Percentiles rank a stretch among this genome's conserved stretches.
These are phyloP conservation scores for Pachypsylla venusta DNA, from an alignment of 1,140 invertebrate species.

Conservation along the genomic window DNA sequence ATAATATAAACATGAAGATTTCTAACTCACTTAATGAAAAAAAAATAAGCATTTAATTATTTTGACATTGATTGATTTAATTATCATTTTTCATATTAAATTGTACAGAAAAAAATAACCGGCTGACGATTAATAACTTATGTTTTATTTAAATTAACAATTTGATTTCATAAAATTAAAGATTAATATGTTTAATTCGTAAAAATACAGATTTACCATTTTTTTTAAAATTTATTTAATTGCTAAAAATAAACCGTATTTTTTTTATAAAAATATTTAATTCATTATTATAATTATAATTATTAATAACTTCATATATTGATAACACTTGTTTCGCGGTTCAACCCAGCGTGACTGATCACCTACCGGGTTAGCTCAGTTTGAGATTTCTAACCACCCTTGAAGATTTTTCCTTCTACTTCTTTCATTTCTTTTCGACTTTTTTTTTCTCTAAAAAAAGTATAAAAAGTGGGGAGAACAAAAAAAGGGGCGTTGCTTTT, in stretches of 20 bases:
- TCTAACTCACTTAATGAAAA: too few relatives aligned
- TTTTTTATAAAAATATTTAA: background rate
- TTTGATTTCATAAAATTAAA: background rate
- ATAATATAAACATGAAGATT: background rate
- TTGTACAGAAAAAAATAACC: background rate
- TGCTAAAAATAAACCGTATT: background rate
- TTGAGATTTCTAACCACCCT: background rate
- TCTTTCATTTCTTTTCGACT: background rate
- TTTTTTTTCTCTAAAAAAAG: background rate
- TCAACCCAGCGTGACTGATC: conserved; percentile 4
- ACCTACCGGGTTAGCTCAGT: background rate
- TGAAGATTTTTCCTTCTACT: background rate
- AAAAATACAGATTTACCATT: background rate
- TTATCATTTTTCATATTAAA: background rate
- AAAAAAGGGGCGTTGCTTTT: background rate
- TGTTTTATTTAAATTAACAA: background rate
- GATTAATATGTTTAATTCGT: background rate
- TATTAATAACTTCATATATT: background rate
- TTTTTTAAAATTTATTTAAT: background rate
- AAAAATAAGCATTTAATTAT: too few relatives aligned
- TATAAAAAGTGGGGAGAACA: background rate
- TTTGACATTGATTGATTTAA: background rate
- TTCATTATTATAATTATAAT: background rate
- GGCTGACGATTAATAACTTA: background rate
- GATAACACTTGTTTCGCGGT: background rate